Evolutionary conservation across 2,797 vertebrate species (phyloP).

Genomic region (Loris lydekkerianus): DNA sequence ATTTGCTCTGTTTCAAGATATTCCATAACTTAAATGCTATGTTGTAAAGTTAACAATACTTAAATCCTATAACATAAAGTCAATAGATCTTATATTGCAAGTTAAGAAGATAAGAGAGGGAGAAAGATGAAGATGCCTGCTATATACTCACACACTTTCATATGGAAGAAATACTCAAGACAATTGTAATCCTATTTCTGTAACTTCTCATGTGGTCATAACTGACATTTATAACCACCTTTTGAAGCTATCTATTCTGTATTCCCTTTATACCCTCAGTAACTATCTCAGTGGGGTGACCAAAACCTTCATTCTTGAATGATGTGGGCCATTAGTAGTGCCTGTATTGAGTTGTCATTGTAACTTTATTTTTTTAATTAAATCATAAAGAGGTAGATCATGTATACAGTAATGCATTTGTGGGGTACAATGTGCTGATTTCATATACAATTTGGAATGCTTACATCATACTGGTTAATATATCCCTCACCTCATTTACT

Average conservation of each 20-base stretch:
- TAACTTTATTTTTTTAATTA: no score
- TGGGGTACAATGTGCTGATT: no score
- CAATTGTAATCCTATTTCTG: no score
- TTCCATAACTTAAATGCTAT: not conserved
- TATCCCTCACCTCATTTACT: no score
- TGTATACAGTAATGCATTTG: no score
- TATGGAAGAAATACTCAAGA: not conserved
- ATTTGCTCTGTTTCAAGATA: not conserved
- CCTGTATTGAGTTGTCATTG: not conserved
- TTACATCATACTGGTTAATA: no score
- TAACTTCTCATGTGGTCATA: not conserved
- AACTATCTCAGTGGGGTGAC: not conserved
- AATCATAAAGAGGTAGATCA: no score
- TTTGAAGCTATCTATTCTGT: not conserved
- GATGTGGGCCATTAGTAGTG: not conserved
- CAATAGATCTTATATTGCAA: not conserved
- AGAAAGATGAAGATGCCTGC: not conserved
- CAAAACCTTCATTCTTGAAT: not conserved
- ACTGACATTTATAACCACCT: not conserved
- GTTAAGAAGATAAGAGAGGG: not conserved
- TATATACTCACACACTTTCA: not conserved
- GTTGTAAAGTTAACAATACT: not conserved
- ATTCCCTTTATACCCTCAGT: not conserved
- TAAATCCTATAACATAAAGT: not conserved
- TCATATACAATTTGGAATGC: no score